Conservation (phyloP, 2,888 invertebrate genomes). For the Xestia rhomboidea region DNA sequence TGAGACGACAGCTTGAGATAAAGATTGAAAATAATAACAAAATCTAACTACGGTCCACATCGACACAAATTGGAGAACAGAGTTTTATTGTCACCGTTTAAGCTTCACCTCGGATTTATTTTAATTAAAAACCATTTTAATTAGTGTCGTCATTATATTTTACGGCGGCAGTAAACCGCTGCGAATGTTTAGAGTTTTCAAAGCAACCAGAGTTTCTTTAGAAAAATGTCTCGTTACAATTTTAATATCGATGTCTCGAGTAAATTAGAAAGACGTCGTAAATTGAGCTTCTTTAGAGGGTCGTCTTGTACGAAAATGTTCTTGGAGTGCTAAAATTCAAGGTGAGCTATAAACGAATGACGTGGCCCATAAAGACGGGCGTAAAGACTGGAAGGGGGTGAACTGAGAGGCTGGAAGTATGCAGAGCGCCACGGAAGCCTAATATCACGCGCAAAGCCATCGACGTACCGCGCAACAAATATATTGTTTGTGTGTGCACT, state of each 20-base stretch:
- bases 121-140: slow-evolving; percentile 64
- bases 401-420: slow-evolving; percentile 67
- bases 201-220: slow-evolving; percentile 17
- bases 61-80: slow-evolving; percentile 66
- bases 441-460: slow-evolving; percentile 75
- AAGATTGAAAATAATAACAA: slow-evolving; percentile 61
- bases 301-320: slow-evolving; percentile 43
- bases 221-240: slow-evolving; percentile 40
- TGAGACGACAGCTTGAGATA: slow-evolving; percentile 69
- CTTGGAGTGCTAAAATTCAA: slow-evolving; percentile 70
- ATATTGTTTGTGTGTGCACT: slow-evolving; percentile 68
- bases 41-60: slow-evolving; percentile 75
- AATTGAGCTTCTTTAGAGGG: slow-evolving; percentile 60
- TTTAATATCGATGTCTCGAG: slow-evolving; percentile 59
- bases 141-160: slow-evolving; percentile 52
- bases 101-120: slow-evolving; percentile 72
- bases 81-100: slow-evolving; percentile 66
- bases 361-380: slow-evolving; percentile 73
- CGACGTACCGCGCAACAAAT: slow-evolving; percentile 62
- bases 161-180: slow-evolving; percentile 39
- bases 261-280: slow-evolving; percentile 64
- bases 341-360: slow-evolving; percentile 79
- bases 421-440: slow-evolving; percentile 75
- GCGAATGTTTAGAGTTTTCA: slow-evolving; percentile 37
- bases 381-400: slow-evolving; percentile 68